These are phyloP conservation scores for Cecidostiba fungosa DNA, from an alignment of 2,888 invertebrate genomes.

Conservation along the genomic window DNA sequence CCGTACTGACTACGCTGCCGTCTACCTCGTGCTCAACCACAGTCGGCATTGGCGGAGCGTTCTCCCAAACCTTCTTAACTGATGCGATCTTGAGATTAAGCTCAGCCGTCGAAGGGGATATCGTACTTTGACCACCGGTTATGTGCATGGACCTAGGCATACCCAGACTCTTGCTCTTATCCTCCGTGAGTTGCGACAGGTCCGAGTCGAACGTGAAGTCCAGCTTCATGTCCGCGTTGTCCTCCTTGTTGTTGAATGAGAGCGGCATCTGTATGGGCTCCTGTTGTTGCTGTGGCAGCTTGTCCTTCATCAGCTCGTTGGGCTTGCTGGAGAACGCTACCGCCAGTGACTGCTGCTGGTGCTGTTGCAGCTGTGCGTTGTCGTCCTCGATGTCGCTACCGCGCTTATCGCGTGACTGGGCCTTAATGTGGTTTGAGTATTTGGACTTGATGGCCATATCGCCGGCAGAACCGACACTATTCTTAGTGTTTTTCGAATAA, in stretches of 20 bases:
- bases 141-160: slow-evolving; percentile 85
- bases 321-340: slow-evolving; percentile 81
- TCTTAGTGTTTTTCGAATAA: slow-evolving; percentile 88
- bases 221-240: slow-evolving; percentile 93
- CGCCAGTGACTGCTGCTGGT: slow-evolving; percentile 78
- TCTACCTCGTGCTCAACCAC: slow-evolving; percentile 84
- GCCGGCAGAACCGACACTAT: slow-evolving; percentile 73
- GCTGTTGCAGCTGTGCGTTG: slow-evolving; percentile 81
- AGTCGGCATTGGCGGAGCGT: slow-evolving; percentile 84
- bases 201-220: slow-evolving; percentile 95
- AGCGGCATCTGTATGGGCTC: slow-evolving; percentile 84
- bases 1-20: slow-evolving; percentile 80
- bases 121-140: slow-evolving; percentile 86
- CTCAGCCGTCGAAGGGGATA: slow-evolving; percentile 92
- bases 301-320: slow-evolving; percentile 80
- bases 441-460: slow-evolving; percentile 84
- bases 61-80: slow-evolving; percentile 94
- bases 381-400: slow-evolving; percentile 83
- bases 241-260: slow-evolving; percentile 87
- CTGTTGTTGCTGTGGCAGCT: slow-evolving; percentile 73
- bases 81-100: slow-evolving; percentile 96
- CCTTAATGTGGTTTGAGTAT: slow-evolving; percentile 81
- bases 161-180: slow-evolving; percentile 83
- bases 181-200: slow-evolving; percentile 88
- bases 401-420: slow-evolving; percentile 80